A percentile compares a stretch with the other conserved stretches of the same genome.
Evolutionary conservation across 2,113 vertebrate genomes (phyloP).

Genomic region (Anarhynchus alexandrinus): DNA sequence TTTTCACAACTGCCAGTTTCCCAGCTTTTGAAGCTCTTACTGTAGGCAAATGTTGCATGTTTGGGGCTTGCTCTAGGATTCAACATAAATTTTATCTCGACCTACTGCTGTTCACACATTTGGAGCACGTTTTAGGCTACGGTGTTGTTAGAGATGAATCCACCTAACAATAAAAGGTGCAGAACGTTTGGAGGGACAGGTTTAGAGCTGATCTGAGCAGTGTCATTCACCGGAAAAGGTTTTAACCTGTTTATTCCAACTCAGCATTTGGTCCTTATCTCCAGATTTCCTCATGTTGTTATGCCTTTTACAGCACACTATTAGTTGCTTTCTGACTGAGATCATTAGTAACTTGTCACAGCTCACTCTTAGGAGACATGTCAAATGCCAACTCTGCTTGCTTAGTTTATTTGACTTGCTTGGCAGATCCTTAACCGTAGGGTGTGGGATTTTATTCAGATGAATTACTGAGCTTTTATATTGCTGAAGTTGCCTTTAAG

Average conservation of each 20-base stretch:
- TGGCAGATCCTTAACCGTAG: background rate
- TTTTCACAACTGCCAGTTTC: conserved; percentile 42
- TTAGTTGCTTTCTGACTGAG: background rate
- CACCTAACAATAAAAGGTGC: background rate
- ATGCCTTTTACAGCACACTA: background rate
- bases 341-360: conserved; percentile 8
- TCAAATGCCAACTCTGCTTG: background rate
- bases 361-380: background rate
- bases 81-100: background rate
- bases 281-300: background rate
- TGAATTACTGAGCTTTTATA: background rate
- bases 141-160: background rate
- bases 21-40: conserved; percentile 10
- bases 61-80: background rate
- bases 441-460: background rate
- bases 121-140: background rate
- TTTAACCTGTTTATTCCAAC: background rate
- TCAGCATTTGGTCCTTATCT: background rate
- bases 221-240: background rate
- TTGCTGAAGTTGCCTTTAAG: background rate
- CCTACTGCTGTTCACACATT: background rate
- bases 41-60: background rate
- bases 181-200: background rate
- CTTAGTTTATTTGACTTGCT: background rate
- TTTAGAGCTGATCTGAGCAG: background rate